A percentile compares a stretch with the other conserved stretches of the same genome.
Evolutionary conservation across 2,797 vertebrate species (phyloP).

Genomic region (Gobio occitaniae): DNA sequence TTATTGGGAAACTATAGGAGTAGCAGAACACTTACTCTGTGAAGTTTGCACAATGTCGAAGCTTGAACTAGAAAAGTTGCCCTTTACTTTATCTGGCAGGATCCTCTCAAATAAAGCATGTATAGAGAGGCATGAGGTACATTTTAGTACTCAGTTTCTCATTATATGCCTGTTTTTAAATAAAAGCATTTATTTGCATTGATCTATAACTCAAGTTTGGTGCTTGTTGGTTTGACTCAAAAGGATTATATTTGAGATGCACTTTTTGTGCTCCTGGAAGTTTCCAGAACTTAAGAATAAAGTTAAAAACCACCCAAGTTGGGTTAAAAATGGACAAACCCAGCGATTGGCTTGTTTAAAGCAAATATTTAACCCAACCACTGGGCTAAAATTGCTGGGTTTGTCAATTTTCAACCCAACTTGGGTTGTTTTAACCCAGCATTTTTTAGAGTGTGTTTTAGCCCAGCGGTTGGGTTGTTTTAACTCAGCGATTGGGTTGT

Average conservation of each 20-base stretch:
- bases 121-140: neutral
- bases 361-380: no score
- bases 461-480: no score
- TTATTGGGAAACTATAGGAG: conserved; percentile 16
- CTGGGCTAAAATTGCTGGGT: no score
- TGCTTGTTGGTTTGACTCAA: neutral
- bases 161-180: neutral
- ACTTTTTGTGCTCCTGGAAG: neutral
- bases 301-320: no score
- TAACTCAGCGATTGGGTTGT: no score
- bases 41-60: neutral
- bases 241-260: neutral
- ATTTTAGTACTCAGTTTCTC: neutral
- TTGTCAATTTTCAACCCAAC: no score
- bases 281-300: neutral
- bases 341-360: no score
- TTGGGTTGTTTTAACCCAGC: no score
- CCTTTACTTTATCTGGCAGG: neutral
- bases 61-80: neutral
- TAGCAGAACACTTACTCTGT: neutral
- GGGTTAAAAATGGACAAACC: no score
- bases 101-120: neutral
- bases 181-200: neutral
- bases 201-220: neutral
- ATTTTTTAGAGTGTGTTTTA: no score